phyloP scores from a whole-genome alignment of 2,888 invertebrate species.

The Gibbula magus region DNA sequence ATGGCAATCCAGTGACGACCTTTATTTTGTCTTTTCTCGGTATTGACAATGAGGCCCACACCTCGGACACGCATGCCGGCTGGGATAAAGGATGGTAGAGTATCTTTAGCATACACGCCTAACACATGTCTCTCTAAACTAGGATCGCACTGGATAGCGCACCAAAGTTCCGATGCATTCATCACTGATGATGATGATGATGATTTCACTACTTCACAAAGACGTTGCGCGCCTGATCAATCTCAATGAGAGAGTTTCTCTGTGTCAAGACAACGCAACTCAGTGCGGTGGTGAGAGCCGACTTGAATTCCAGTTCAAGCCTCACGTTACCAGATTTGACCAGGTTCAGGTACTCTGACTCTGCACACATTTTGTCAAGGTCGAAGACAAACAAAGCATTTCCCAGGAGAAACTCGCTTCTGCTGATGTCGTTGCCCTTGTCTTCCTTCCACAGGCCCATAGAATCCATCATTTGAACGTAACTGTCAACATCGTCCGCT shows the following conservation, averaged over 20 bases:
- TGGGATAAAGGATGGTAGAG: neutral
- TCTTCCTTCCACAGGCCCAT: neutral
- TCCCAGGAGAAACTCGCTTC: constrained; percentile 3
- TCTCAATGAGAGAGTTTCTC: neutral
- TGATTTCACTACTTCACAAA: neutral
- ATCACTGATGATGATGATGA: neutral
- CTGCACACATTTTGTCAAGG: neutral
- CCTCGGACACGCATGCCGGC: neutral
- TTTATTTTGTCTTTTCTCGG: neutral
- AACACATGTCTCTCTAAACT: neutral
- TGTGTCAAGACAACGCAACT: neutral
- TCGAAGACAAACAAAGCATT: neutral
- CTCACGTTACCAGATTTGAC: neutral
- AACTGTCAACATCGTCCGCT: neutral
- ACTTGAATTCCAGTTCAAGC: neutral
- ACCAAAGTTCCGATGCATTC: neutral
- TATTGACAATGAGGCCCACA: neutral
- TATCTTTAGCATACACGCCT: neutral
- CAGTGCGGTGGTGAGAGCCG: neutral
- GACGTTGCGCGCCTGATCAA: neutral
- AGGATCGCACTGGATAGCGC: neutral
- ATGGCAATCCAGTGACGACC: constrained; percentile 14
- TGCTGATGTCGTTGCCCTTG: neutral
- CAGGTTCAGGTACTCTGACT: neutral
- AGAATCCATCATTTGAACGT: neutral